Conservation (phyloP, 1,140 invertebrate species). For the Listronotus oregonensis region DNA sequence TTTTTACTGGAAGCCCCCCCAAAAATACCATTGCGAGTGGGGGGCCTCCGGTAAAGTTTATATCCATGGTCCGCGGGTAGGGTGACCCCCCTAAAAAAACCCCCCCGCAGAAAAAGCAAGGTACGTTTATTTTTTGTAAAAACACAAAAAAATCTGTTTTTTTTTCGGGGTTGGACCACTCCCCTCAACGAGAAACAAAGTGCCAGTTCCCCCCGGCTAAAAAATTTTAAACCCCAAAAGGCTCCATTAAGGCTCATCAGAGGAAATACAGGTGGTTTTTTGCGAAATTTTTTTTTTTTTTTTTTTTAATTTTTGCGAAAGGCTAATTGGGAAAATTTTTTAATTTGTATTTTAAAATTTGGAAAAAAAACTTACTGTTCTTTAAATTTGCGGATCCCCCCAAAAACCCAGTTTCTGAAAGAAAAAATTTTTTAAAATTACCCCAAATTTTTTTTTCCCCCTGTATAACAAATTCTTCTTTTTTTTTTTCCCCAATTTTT, state of each 20-base stretch:
- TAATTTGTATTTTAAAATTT: too few species aligned
- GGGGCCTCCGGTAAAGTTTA: constrained; percentile 60
- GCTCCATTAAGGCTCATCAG: constrained; percentile 95
- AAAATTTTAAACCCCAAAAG: constrained; percentile 98
- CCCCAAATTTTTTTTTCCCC: too few species aligned
- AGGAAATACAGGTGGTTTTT: constrained; percentile 87
- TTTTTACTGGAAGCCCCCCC: constrained; percentile 45
- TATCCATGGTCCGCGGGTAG: constrained; percentile 59
- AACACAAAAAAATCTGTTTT: background rate
- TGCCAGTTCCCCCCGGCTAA: constrained; percentile 95
- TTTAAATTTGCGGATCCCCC: too few species aligned
- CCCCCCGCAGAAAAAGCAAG: constrained; percentile 56
- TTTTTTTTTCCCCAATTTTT: too few species aligned
- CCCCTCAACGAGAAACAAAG: constrained; percentile 85
- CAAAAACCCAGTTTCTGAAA: too few species aligned
- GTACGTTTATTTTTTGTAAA: constrained; percentile 1
- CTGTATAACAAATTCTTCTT: too few species aligned
- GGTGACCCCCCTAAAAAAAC: constrained; percentile 31
- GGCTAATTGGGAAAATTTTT: too few species aligned
- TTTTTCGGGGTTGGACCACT: constrained; percentile 53
- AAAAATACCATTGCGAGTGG: constrained; percentile 59
- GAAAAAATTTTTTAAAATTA: too few species aligned
- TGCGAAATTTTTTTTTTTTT: too few species aligned
- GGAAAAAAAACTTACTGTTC: too few species aligned
- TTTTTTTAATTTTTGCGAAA: too few species aligned